Evolutionary conservation across 2,113 vertebrate genomes (phyloP), one percentile per base, ranked within the genome.

Genomic region (Lepus timidus): DNA sequence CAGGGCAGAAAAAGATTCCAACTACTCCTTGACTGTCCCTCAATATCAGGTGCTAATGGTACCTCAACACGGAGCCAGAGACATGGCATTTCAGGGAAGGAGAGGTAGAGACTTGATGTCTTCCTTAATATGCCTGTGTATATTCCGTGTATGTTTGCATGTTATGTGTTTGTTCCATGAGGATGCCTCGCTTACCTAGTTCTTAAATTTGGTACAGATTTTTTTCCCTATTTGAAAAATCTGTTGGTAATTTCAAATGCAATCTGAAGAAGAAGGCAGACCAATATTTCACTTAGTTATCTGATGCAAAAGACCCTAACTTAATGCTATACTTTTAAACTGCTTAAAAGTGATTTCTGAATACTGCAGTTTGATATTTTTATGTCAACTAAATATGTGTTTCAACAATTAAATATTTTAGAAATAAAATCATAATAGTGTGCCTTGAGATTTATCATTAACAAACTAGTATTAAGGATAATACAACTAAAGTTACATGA

Each of bases 351-450:
- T 71, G 64, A 33, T 86, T 93, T 83, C 68, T 84, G 3, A 86
- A 83, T 79, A 93, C 87, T 52, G 4, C 25, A 92, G 36, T 85
- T 65, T 86, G 51, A 36, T 44, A 91, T 68, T 90, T 58, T 61
- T 87, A 20, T 83, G 2, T 55, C 36, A 39, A 79, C 17, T 79
- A 87, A 92, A 88, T n/a, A n/a, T 84, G 0, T 65, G 52, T 25
- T 93, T 96, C 85, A 58, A 87, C 55, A 88, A 95, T 64, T 75
- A 80, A 85, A 64, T 64, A 84, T 33, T 90, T 93, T 79, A 4
- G 67, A 96, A 95, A 95, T 78, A 65, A 71, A 74, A 87, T 85
- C 16, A 12, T 88, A 92, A 76, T 8, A 61, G 7, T 74, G 22
- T 44, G 68, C 2, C 10, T 9, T 8, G 5, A 71, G 27, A 85